phyloP scores from a whole-genome alignment of 1,140 invertebrate species.

The Drosophila mayri region DNA sequence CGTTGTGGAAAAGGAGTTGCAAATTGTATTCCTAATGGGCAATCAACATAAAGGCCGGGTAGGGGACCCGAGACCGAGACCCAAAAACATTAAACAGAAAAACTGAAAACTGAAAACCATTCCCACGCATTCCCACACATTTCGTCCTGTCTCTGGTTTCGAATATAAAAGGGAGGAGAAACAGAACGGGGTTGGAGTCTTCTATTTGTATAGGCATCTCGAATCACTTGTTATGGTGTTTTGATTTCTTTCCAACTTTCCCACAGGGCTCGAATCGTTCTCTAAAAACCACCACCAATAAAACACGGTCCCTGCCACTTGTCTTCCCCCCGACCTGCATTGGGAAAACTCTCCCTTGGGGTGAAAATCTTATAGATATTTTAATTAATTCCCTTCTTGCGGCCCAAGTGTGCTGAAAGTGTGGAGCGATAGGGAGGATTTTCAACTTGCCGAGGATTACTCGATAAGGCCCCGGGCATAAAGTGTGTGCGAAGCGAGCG shows the following conservation, averaged over 20 bases:
- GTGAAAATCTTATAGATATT: constrained; percentile 62
- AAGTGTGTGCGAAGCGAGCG: constrained; percentile 70
- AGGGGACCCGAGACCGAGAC: constrained; percentile 11
- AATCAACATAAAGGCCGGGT: constrained; percentile 68
- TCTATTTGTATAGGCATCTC: constrained; percentile 66
- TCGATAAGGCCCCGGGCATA: constrained; percentile 41
- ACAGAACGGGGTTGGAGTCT: constrained; percentile 32
- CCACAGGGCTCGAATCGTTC: constrained; percentile 58
- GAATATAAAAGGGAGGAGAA: constrained; percentile 7
- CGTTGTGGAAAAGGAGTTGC: constrained; percentile 73
- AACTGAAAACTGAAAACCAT: constrained; percentile 26
- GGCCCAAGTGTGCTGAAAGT: constrained; percentile 42
- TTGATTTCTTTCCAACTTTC: constrained; percentile 79
- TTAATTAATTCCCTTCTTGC: constrained; percentile 67
- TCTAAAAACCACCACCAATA: constrained; percentile 51
- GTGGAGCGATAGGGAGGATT: constrained; percentile 41
- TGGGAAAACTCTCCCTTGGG: constrained; percentile 47
- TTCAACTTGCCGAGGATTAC: constrained; percentile 14
- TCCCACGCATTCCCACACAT: constrained; percentile 75
- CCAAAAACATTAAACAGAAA: constrained; percentile 8
- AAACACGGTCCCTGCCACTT: constrained; percentile 66
- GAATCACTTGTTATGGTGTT: constrained; percentile 75
- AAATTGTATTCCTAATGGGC: constrained; percentile 82
- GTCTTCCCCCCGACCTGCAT: constrained; percentile 51
- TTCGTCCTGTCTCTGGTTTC: constrained; percentile 65